Evolutionary conservation across 2,113 vertebrate species (phyloP).

Genomic region (Pycnonotus jocosus): DNA sequence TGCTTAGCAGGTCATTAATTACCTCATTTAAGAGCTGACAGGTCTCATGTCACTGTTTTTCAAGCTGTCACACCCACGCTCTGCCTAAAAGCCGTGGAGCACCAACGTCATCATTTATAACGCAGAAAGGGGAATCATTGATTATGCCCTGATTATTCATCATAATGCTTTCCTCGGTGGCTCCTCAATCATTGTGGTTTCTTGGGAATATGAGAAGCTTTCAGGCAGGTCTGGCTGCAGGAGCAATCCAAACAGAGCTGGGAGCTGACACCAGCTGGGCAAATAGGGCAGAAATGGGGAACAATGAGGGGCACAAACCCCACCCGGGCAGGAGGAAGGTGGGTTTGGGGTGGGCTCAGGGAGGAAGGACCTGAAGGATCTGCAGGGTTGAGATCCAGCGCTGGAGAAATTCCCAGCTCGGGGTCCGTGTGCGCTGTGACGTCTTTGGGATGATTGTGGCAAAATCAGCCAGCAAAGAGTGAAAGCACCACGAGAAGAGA

Average conservation of each 20-base stretch:
- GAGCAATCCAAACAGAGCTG: constrained; percentile 30
- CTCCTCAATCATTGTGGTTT: constrained; percentile 65
- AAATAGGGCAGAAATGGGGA: not conserved
- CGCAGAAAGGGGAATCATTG: constrained; percentile 62
- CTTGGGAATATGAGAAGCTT: constrained; percentile 65
- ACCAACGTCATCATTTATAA: constrained; percentile 62
- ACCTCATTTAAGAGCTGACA: constrained; percentile 38
- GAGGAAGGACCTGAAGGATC: not conserved
- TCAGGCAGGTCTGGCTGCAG: constrained; percentile 45
- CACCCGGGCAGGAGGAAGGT: not conserved
- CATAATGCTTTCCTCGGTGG: constrained; percentile 53
- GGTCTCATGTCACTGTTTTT: not conserved
- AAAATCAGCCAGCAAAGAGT: not conserved
- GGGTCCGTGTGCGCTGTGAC: rapidly evolving
- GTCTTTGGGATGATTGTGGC: rapidly evolving
- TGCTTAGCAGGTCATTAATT: constrained; percentile 24
- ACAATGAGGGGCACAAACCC: not conserved
- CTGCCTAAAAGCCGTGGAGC: constrained; percentile 58
- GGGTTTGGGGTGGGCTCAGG: not conserved
- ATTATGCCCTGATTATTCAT: constrained; percentile 70
- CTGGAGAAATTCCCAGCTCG: not conserved
- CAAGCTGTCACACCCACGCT: constrained; percentile 52
- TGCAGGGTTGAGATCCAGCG: not conserved
- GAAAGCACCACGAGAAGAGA: not conserved
- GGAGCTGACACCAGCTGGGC: constrained; percentile 63